Base-by-base conservation (phyloP, 2,888 invertebrate species). In the Cartodere bifasciata region DNA sequence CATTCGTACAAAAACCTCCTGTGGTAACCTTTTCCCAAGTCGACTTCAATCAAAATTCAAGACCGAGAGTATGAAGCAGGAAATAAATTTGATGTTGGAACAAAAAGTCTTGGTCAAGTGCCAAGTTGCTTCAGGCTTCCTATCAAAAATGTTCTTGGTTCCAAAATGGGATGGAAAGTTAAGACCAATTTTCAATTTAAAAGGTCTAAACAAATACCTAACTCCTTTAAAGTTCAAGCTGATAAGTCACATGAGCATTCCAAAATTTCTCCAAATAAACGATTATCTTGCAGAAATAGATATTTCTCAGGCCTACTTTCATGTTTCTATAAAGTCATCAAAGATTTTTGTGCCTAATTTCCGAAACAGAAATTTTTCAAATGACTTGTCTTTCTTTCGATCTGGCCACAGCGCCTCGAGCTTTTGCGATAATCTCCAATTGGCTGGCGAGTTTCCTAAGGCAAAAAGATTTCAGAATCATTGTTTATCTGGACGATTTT, bases 401-500 rank as follows among this genome's bases (percentile, higher is more conserved):
- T 1, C 37, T 49, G 2, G 31, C 46, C 7, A 40, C 35, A 3
- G 47, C 45, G 1, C 47, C 48, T 1, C 16, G 31, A 20, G 37
- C 34, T 7, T 48, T 48, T 31, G 36, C 45, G 3, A 28, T 35
- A 4, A 16, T 48, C 1, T 29, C 41, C 24, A 48, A 47, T 32
- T 47, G 46, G 44, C 13, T 46, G 4, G 46, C 44, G 11, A 22
- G 30, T 13, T n/a, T 21, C 2, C 35, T 47, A 2, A 22, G 45
- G 20, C 2, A 23, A n/a, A 29, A 13, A 29, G 40, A 38, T 2
- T 36, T 47, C 7, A 32, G 44, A 27, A 35, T 43, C 2, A 21
- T 49, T 10, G 47, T 49, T 0, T 51, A 47, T 23, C 32, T 47
- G 3, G 45, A 48, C 46, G 45, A 46, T 29, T 13, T 23, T 13